Percentiles rank a stretch among this genome's conserved stretches.
phyloP scores from a whole-genome alignment of 2,113 vertebrate species.

The Clinocottus analis region DNA sequence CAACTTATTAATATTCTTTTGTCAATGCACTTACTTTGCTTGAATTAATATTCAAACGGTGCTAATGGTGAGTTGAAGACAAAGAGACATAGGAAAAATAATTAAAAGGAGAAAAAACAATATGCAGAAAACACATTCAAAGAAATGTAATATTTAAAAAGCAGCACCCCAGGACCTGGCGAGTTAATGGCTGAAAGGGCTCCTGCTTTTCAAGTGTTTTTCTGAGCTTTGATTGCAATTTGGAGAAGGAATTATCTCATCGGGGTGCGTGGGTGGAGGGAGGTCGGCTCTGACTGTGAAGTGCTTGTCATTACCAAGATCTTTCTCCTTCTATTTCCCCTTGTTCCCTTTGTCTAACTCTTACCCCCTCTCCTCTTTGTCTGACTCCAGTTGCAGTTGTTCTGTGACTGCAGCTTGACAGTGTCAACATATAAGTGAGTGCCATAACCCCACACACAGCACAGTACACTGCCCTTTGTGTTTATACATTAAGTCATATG shows the following conservation, averaged over 20 bases:
- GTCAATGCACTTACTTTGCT: slow-evolving; percentile 31
- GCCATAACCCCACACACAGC: slow-evolving; percentile 4
- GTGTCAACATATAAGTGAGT: slow-evolving; percentile 48
- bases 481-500: background rate
- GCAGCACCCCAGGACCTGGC: slow-evolving; percentile 74
- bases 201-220: slow-evolving; percentile 81
- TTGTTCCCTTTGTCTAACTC: slow-evolving; percentile 66
- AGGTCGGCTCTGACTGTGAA: slow-evolving; percentile 80
- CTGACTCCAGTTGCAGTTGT: slow-evolving; percentile 52
- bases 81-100: slow-evolving; percentile 57
- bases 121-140: slow-evolving; percentile 60
- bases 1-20: slow-evolving; percentile 49
- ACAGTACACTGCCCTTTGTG: background rate
- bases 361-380: slow-evolving; percentile 52
- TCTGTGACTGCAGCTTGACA: slow-evolving; percentile 35
- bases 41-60: slow-evolving; percentile 54
- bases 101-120: slow-evolving; percentile 61
- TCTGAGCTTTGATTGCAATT: slow-evolving; percentile 86
- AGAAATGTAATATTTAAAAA: slow-evolving; percentile 76
- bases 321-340: slow-evolving; percentile 65
- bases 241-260: slow-evolving; percentile 84
- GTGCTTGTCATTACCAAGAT: slow-evolving; percentile 81
- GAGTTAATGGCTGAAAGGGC: slow-evolving; percentile 81
- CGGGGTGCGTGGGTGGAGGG: slow-evolving; percentile 77
- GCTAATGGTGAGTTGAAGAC: slow-evolving; percentile 40